Evolutionary conservation across 2,888 invertebrate genomes (phyloP).

Genomic region (Drosophila kanekoi): DNA sequence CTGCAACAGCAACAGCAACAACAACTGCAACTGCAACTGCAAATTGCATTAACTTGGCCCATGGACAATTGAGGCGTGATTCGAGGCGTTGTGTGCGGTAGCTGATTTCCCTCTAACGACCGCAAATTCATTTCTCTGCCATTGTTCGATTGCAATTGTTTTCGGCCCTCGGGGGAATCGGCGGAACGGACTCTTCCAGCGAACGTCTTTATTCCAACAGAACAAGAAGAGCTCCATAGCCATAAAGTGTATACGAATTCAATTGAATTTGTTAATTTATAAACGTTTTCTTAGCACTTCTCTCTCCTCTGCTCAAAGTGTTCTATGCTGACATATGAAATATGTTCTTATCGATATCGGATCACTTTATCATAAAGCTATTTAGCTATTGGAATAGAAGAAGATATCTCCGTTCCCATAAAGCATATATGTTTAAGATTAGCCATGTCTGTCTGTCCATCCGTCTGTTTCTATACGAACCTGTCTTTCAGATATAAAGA

Average conservation of each 20-base stretch:
- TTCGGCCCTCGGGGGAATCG: constrained; percentile 24
- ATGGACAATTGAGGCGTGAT: constrained; percentile 76
- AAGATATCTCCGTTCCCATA: too few species aligned
- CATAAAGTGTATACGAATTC: background rate
- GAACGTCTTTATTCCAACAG: constrained; percentile 9
- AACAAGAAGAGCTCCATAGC: background rate
- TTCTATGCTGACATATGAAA: too few species aligned
- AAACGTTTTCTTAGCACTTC: background rate
- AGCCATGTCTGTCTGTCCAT: too few species aligned
- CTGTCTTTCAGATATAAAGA: too few species aligned
- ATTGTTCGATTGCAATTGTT: constrained; percentile 58
- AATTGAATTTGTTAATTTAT: constrained; percentile 14
- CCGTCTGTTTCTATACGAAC: too few species aligned
- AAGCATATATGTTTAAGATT: too few species aligned
- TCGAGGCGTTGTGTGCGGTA: constrained; percentile 73
- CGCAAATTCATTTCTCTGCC: constrained; percentile 54
- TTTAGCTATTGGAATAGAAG: too few species aligned
- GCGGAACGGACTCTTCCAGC: constrained; percentile 19
- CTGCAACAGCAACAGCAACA: constrained; percentile 66
- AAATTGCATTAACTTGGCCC: constrained; percentile 69
- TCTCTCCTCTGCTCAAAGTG: too few species aligned
- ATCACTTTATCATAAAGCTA: too few species aligned
- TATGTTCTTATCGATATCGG: too few species aligned
- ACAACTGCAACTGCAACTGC: constrained; percentile 62
- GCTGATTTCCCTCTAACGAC: constrained; percentile 55